Evolutionary conservation across 2,888 invertebrate genomes (phyloP).

Genomic region (Orchestes rusci): DNA sequence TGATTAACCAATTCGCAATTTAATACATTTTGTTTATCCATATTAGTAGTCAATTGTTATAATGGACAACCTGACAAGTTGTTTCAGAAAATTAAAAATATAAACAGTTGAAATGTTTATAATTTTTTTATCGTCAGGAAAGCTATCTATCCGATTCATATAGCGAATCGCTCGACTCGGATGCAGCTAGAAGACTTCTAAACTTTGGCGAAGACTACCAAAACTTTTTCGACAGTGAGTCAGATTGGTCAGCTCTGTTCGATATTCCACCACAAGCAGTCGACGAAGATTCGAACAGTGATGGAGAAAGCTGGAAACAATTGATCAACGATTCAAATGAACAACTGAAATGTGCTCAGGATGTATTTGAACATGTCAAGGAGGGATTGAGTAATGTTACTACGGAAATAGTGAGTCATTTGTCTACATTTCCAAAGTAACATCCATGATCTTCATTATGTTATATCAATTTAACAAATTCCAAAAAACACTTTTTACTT

Average conservation of each 20-base stretch:
- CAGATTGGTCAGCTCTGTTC: conserved; percentile 70
- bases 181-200: conserved; percentile 71
- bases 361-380: conserved; percentile 39
- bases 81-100: no score
- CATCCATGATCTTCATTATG: no score
- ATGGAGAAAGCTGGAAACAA: conserved; percentile 39
- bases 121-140: conserved; percentile 51
- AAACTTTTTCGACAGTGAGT: conserved; percentile 82
- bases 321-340: conserved; percentile 39
- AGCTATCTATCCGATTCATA: conserved; percentile 88
- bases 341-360: conserved; percentile 37
- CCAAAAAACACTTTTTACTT: conserved; percentile 23
- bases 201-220: conserved; percentile 90
- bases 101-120: no score
- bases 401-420: conserved; percentile 42
- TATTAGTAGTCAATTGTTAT: no score
- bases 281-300: conserved; percentile 38
- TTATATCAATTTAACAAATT: no score
- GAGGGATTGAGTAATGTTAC: conserved; percentile 36
- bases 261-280: conserved; percentile 42
- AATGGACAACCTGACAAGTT: no score
- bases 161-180: conserved; percentile 80
- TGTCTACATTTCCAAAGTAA: no score
- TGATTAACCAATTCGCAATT: no score
- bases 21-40: no score